Conservation (phyloP, 2,888 invertebrate species). For the Heliconius charithonia region DNA sequence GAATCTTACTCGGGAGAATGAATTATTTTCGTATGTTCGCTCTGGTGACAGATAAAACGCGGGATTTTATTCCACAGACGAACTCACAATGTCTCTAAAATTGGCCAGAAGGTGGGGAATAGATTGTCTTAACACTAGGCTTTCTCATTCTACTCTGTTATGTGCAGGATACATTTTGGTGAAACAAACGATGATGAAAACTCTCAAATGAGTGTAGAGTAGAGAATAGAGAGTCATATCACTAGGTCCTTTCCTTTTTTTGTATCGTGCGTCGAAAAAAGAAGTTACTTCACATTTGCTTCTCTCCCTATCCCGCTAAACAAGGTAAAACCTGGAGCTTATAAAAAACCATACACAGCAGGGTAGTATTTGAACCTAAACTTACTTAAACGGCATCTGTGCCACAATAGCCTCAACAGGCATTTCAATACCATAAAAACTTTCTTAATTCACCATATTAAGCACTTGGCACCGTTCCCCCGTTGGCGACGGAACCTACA, state of each 20-base stretch:
- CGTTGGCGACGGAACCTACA: conserved; percentile 15
- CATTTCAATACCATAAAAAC: conserved; percentile 10
- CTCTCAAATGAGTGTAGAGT: too few species aligned
- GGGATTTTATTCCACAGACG: background rate
- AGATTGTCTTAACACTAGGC: background rate
- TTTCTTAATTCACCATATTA: conserved; percentile 19
- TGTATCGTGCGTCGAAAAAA: too few species aligned
- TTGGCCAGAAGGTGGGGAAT: background rate
- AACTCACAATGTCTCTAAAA: background rate
- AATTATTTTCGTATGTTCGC: background rate
- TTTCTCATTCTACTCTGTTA: too few species aligned
- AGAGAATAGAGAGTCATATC: too few species aligned
- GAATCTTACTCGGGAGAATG: background rate
- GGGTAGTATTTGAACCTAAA: background rate
- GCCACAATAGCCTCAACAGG: background rate
- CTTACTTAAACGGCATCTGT: background rate
- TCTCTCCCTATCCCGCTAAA: background rate
- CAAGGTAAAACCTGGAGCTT: background rate
- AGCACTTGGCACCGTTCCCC: conserved; percentile 23
- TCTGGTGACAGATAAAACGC: background rate
- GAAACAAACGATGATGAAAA: too few species aligned
- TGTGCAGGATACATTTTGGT: too few species aligned
- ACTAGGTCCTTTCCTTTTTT: too few species aligned
- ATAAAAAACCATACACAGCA: too few species aligned
- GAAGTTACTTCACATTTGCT: too few species aligned